Base-by-base conservation (phyloP, 2,797 vertebrate species). In the Macrochelys suwanniensis region DNA sequence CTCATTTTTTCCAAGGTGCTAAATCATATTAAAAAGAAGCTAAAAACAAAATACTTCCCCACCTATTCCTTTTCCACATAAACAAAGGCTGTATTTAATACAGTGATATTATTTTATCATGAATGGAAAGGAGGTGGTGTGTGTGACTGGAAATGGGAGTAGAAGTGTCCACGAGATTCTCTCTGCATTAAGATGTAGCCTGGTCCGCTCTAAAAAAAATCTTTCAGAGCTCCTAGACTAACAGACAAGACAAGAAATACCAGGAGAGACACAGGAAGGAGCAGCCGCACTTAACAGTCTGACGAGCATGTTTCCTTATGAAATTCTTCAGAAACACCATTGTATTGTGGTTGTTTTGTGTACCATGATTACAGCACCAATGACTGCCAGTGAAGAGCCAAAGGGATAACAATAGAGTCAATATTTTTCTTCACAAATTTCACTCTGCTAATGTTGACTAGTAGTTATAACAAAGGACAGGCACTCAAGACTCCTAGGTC, bases 381-480 rank as follows among this genome's bases (percentile, higher is more conserved):
- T 16, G 53, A 4, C 54, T 57, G 89, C 23, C 79, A 88, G 53
- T 0, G 4, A 6, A 15, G 1, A 50, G 28, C 37, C 21, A 81
- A 56, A 45, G 0, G 26, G 2, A 0, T 0, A 3, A 37, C 0
- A 42, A 33, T 5, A 19, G 47, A 87, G 57, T 37, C 57, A 16
- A 4, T 17, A 13, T 53, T 25, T 82, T 83, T 61, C 53, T 85
- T 87, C 54, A 87, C 54, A 87, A 74, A 79, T 50, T 59, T 19
- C 12, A 10, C 59, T 42, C 47, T 12, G 84, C 85, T 23, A 42
- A 61, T 71, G 79, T 26, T 77, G 49, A 83, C 50, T 23, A 84
- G 31, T 25, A 59, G 12, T 82, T 25, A 80, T 45, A 92, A 78
- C 26, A 65, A 42, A 51, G 57, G 74, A 21, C 51, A 49, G 7